A percentile compares a stretch with the other conserved stretches of the same genome.
Evolutionary conservation across 2,888 invertebrate genomes (phyloP).

Genomic region (Masnerella sp.): DNA sequence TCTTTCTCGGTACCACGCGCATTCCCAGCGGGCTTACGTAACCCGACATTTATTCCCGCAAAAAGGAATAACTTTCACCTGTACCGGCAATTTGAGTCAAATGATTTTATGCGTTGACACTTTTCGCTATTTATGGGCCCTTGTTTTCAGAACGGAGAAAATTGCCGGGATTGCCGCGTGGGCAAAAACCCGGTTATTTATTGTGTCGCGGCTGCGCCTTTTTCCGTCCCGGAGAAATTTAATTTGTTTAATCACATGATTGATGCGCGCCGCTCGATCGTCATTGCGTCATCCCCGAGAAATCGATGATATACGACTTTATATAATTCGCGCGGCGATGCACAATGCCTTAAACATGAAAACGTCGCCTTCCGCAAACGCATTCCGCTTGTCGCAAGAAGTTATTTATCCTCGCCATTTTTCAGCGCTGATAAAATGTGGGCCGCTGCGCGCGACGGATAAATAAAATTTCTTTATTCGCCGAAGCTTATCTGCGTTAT

Average conservation of each 20-base stretch:
- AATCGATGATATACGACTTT: too few relatives aligned
- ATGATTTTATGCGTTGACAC: slow-evolving; percentile 56
- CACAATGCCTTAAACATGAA: too few relatives aligned
- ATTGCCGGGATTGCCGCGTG: slow-evolving; percentile 27
- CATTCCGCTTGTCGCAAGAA: too few relatives aligned
- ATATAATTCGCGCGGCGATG: too few relatives aligned
- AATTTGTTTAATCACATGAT: slow-evolving; percentile 33
- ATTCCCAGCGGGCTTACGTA: slow-evolving; percentile 54
- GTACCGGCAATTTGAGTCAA: slow-evolving; percentile 50
- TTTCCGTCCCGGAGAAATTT: slow-evolving; percentile 18
- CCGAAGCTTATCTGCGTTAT: too few relatives aligned
- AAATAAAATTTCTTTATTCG: too few relatives aligned
- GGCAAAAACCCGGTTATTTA: slow-evolving; percentile 34
- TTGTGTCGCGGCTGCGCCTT: slow-evolving; percentile 17
- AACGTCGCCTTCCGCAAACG: too few relatives aligned
- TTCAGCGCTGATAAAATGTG: too few relatives aligned
- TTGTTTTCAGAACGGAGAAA: slow-evolving; percentile 31
- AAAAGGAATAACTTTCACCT: slow-evolving; percentile 56
- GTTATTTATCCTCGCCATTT: too few relatives aligned
- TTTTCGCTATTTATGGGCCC: slow-evolving; percentile 47
- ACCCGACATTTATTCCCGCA: slow-evolving; percentile 49
- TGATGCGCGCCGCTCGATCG: too few relatives aligned
- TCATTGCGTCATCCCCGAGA: too few relatives aligned
- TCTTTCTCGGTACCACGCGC: slow-evolving; percentile 30
- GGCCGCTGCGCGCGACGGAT: too few relatives aligned